These are phyloP conservation scores for Antennarius striatus DNA, from an alignment of 2,113 vertebrate genomes.

Conservation along the genomic window DNA sequence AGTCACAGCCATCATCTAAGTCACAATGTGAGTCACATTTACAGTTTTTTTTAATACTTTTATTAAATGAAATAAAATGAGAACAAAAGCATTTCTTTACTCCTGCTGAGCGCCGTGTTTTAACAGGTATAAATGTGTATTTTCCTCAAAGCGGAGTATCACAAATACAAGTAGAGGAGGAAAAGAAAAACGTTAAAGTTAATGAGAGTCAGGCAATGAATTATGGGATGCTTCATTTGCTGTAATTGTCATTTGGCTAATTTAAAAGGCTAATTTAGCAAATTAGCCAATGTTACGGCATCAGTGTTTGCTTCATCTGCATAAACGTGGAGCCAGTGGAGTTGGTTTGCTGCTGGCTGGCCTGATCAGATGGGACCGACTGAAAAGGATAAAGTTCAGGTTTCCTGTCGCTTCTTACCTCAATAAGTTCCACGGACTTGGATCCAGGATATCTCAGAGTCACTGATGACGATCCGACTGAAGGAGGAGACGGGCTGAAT, in stretches of 20 bases:
- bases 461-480: too few relatives aligned
- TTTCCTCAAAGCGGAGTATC: too few relatives aligned
- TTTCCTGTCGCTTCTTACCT: too few relatives aligned
- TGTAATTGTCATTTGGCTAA: slow-evolving; percentile 14
- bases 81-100: not conserved
- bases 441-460: too few relatives aligned
- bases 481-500: not conserved
- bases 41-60: too few relatives aligned
- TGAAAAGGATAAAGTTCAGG: too few relatives aligned
- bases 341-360: not conserved
- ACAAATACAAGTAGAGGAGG: not conserved
- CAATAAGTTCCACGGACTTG: too few relatives aligned
- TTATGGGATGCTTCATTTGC: slow-evolving; percentile 27
- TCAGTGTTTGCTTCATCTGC: not conserved
- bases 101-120: not conserved
- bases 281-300: slow-evolving; percentile 11
- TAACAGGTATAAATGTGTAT: not conserved
- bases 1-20: too few relatives aligned
- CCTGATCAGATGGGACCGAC: too few relatives aligned
- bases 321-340: not conserved
- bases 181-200: not conserved
- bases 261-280: slow-evolving; percentile 31
- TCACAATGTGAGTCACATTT: too few relatives aligned
- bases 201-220: not conserved
- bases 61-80: too few relatives aligned